Evolutionary conservation across 2,888 invertebrate genomes (phyloP).

Genomic region (Syritta pipiens): DNA sequence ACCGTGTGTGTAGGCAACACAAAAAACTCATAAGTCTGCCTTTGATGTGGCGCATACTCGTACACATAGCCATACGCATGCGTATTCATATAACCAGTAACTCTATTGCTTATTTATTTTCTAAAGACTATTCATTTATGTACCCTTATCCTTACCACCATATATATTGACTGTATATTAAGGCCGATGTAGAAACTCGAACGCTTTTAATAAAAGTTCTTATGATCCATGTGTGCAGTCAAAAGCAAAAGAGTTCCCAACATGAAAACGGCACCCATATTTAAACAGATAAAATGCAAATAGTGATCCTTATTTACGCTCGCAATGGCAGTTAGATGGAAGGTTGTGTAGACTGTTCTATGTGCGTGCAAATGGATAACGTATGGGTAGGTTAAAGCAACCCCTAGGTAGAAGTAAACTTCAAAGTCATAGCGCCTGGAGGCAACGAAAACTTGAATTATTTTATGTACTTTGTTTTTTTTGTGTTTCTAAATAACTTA

Average conservation of each 20-base stretch:
- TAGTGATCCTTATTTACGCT: not conserved
- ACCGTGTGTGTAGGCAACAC: conserved; percentile 38
- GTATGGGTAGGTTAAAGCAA: not conserved
- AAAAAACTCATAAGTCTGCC: conserved; percentile 35
- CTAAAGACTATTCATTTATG: no score
- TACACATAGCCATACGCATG: not conserved
- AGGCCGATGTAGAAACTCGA: conserved; percentile 18
- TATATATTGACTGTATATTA: not conserved
- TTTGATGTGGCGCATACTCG: conserved; percentile 16
- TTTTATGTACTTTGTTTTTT: no score
- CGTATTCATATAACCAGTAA: not conserved
- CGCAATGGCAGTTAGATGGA: conserved; percentile 1
- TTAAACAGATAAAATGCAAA: conserved; percentile 15
- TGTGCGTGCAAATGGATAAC: not conserved
- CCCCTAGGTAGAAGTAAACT: not conserved
- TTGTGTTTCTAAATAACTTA: no score
- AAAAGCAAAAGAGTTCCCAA: conserved; percentile 3
- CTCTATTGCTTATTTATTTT: not conserved
- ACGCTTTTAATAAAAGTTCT: conserved; percentile 39
- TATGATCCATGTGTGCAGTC: not conserved
- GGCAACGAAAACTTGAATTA: not conserved
- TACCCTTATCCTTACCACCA: no score
- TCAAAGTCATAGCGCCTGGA: not conserved
- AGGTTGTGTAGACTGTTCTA: not conserved
- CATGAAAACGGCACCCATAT: not conserved